Evolutionary conservation across 2,888 invertebrate genomes (phyloP).

Genomic region (Prosapia bicincta): DNA sequence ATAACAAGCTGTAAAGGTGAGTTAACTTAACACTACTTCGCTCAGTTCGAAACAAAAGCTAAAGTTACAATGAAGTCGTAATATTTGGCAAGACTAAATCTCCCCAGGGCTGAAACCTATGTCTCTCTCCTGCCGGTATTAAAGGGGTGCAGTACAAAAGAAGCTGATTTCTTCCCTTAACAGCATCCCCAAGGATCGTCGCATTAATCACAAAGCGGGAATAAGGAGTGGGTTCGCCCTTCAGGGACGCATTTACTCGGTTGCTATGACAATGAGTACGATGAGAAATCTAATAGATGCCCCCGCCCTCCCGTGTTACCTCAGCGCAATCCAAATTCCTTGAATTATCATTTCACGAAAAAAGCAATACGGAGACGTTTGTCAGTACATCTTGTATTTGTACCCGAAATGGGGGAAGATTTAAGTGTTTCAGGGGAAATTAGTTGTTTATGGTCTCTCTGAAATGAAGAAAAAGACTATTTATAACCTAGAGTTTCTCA

Average conservation of each 20-base stretch:
- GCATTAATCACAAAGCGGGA: constrained; percentile 2
- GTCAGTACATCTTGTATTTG: background rate
- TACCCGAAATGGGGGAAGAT: background rate
- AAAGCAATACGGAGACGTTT: background rate
- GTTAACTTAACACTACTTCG: no score
- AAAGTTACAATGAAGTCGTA: background rate
- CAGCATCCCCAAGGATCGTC: background rate
- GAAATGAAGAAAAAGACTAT: no score
- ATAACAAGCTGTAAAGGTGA: no score
- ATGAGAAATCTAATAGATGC: background rate
- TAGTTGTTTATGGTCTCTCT: no score
- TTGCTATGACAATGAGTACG: constrained; percentile 2
- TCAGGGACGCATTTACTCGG: background rate
- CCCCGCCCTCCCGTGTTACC: background rate
- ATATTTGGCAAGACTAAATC: background rate
- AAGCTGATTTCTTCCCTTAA: constrained; percentile 2
- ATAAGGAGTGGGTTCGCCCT: constrained; percentile 2
- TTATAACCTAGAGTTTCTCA: no score
- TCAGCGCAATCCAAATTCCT: background rate
- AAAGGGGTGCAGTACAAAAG: background rate
- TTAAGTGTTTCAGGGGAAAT: no score
- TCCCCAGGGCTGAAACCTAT: background rate
- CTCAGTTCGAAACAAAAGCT: background rate
- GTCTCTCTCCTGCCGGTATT: background rate
- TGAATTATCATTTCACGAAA: background rate